Evolutionary conservation across 2,113 vertebrate genomes (phyloP), one percentile per base, ranked within the genome.

Genomic region (Xiphophorus maculatus): DNA sequence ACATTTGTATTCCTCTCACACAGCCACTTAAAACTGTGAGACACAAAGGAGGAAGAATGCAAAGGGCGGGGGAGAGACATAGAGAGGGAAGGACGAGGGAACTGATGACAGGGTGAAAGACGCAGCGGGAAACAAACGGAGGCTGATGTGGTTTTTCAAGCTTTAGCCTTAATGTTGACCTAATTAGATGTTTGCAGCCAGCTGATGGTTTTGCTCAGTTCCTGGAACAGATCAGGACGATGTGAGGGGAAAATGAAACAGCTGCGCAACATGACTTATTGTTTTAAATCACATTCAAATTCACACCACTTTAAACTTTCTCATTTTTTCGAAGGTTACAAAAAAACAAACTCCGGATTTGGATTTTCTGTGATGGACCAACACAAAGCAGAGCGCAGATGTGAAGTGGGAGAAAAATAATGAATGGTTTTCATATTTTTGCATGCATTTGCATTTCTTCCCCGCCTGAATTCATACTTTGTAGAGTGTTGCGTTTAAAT

Each of bases 151-250:
- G 80, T 54, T 42, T 58, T 68, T 69, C 79, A 60, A 5, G 27
- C 74, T 66, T 77, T 48, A 27, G 80, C 71, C 69, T 84, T 76
- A 75, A 77, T 82, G 74, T 74, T 79, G 82, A 89, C 84, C 88
- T 77, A 82, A 90, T 89, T 90, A 84, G 88, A 85, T 17, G 60
- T 44, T 42, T 51, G 70, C 77, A 80, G 66, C 40, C 60, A 19
- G 63, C 14, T 9, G 69, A 64, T 63, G 54, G 69, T 64, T 70
- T 27, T 22, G 58, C 35, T 27, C 28, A 1, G 37, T 74, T 79
- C 64, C 76, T 78, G 74, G 65, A 82, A 77, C 37, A 37, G 61
- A 75, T n/a, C 35, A 37, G 27, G 17, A 17, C 44, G 17, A 17
- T 48, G 44, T 5, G 30, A 74, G 58, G 69, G 71, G 27, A 40